These are phyloP conservation scores for Amphiura filiformis DNA, from an alignment of 35 echinoderm and acorn worm genomes.

Conservation along the genomic window DNA sequence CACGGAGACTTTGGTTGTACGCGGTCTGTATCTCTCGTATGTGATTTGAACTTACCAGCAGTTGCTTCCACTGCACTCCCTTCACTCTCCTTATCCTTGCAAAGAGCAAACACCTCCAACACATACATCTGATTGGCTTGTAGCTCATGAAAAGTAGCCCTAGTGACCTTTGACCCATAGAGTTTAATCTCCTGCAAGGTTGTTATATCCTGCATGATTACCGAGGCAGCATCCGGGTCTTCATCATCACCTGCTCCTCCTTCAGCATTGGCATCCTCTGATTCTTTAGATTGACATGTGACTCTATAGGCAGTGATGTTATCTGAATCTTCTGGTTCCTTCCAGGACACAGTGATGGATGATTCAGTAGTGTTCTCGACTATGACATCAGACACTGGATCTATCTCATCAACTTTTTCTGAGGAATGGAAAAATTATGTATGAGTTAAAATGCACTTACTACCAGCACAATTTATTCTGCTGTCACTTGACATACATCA, in stretches of 20 bases:
- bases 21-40: too few relatives aligned
- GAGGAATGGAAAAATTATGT: background rate
- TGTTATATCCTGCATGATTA: background rate
- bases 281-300: background rate
- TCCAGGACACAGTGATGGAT: background rate
- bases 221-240: background rate
- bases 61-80: conserved; percentile 25
- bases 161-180: background rate
- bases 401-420: background rate
- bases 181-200: background rate
- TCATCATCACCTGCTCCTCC: background rate
- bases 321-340: background rate
- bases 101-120: conserved; percentile 31
- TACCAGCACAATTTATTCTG: too few relatives aligned
- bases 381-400: background rate
- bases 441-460: too few relatives aligned
- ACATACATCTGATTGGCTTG: background rate
- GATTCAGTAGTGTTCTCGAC: background rate
- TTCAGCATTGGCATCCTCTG: background rate
- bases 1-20: too few relatives aligned
- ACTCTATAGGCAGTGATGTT: background rate
- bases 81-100: conserved; percentile 31
- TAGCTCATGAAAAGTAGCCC: background rate
- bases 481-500: too few relatives aligned
- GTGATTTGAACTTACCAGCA: conserved; percentile 51